Conservation (phyloP, 1,140 invertebrate genomes). For the Bombus cullumanus region DNA sequence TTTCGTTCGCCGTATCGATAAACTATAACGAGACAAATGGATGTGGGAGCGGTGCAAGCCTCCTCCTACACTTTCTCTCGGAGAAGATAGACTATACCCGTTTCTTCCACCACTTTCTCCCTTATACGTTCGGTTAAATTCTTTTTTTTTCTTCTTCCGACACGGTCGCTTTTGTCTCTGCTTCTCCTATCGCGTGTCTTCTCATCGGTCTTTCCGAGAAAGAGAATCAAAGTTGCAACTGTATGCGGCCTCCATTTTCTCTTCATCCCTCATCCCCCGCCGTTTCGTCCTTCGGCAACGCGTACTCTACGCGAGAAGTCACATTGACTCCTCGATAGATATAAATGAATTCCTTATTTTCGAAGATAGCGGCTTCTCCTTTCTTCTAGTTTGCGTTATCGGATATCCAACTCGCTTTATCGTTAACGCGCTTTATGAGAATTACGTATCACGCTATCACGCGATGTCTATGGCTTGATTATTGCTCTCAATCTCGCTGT, state of each 20-base stretch:
- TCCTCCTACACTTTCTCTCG: conserved; percentile 32
- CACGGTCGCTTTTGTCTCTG: conserved; percentile 50
- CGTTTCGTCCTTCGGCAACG: conserved; percentile 49
- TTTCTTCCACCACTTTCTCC: conserved; percentile 24
- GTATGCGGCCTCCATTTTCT: conserved; percentile 54
- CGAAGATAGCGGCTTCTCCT: conserved; percentile 7
- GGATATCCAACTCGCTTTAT: background rate
- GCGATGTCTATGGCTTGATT: background rate
- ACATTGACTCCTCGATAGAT: conserved; percentile 55
- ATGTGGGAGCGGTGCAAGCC: conserved; percentile 67
- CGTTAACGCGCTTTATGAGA: background rate
- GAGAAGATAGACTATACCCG: background rate
- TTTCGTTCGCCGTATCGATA: conserved; percentile 71
- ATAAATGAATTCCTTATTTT: conserved; percentile 68
- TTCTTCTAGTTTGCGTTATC: background rate
- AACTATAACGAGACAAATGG: conserved; percentile 78
- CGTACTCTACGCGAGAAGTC: conserved; percentile 40
- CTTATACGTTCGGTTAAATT: background rate
- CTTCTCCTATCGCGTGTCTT: background rate
- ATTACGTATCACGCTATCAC: background rate
- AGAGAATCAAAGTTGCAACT: conserved; percentile 72
- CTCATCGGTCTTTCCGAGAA: conserved; percentile 6
- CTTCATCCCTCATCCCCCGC: conserved; percentile 41
- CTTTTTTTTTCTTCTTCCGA: background rate
- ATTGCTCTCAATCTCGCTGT: too few species aligned